Percentiles rank a stretch among this genome's conserved stretches.
Conservation (phyloP, 2,113 vertebrate genomes). For the Butastur rufipennis region DNA sequence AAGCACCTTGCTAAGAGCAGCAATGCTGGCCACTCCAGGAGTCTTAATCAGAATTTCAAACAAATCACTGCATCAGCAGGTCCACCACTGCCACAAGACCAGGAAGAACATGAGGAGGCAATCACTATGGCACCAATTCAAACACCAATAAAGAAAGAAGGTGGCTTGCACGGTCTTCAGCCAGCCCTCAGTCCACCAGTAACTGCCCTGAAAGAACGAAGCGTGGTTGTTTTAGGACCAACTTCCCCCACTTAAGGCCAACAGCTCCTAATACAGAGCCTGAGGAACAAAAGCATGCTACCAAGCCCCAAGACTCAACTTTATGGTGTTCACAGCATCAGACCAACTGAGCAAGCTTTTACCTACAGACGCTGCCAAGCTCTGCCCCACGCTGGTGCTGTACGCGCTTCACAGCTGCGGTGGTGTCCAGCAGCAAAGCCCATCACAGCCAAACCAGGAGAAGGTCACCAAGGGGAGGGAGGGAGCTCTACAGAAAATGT, state of each 20-base stretch:
- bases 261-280: not conserved
- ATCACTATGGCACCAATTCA: not conserved
- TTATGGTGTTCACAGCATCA: not conserved
- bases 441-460: not conserved
- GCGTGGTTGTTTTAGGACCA: fast-evolving
- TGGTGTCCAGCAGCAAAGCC: not conserved
- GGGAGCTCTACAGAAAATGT: not conserved
- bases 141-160: not conserved
- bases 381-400: not conserved
- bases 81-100: not conserved
- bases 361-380: not conserved
- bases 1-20: not conserved
- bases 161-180: not conserved
- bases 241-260: not conserved
- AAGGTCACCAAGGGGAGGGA: not conserved
- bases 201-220: not conserved
- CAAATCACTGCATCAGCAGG: not conserved
- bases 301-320: not conserved
- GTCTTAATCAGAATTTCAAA: not conserved
- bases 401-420: fast-evolving
- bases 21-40: not conserved
- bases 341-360: not conserved
- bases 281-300: not conserved
- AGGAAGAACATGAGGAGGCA: not conserved
- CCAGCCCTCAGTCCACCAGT: not conserved